Evolutionary conservation across 2,888 invertebrate species (phyloP).

Genomic region (Frankliniella fusca): DNA sequence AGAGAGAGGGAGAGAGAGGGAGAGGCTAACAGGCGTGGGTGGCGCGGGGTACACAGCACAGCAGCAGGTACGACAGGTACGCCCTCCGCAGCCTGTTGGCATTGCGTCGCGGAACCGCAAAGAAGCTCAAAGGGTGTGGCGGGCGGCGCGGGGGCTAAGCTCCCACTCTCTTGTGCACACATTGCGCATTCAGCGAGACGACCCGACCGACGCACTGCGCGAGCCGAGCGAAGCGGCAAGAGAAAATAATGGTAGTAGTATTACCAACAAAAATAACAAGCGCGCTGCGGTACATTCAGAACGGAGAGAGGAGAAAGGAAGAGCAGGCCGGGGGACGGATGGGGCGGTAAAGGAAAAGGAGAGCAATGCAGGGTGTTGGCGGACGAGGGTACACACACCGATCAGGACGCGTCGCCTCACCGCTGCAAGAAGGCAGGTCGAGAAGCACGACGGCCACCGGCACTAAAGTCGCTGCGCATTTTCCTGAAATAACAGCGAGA

Average conservation of each 20-base stretch:
- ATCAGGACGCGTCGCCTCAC: no score
- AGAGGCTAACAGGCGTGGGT: background rate
- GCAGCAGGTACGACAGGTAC: no score
- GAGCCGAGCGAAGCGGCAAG: background rate
- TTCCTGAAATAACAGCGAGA: background rate
- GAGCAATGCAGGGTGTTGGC: background rate
- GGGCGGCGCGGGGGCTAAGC: no score
- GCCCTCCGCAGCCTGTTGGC: background rate
- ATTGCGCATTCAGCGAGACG: background rate
- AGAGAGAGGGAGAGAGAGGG: background rate
- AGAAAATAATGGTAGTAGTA: background rate
- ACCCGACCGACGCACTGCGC: background rate
- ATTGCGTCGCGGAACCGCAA: no score
- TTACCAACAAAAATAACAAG: background rate
- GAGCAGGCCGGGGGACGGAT: background rate
- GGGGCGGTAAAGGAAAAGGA: background rate
- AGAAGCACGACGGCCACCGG: no score
- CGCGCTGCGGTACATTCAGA: background rate
- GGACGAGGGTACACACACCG: no score
- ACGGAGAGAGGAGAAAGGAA: background rate
- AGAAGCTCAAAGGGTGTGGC: no score
- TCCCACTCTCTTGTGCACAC: background rate
- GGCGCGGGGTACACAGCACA: background rate
- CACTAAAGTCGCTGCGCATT: no score
- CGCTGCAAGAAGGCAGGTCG: no score